Base-by-base conservation (phyloP, 2,113 vertebrate species). In the Polypterus senegalus region DNA sequence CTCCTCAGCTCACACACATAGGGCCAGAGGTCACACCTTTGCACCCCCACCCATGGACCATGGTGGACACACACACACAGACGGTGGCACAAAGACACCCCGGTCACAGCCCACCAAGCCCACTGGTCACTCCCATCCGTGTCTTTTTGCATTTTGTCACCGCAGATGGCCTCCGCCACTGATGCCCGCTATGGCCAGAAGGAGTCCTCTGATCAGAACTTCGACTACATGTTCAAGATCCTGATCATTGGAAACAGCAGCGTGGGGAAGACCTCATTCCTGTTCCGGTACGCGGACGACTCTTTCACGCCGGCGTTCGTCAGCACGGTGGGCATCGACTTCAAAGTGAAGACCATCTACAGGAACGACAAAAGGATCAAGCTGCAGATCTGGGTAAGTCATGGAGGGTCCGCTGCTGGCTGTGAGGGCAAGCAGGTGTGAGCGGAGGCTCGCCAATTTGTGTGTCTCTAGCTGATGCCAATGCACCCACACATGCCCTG, bases 161-260 rank as follows among this genome's bases (percentile, higher is more conserved):
- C 55, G 11, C 78, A 96, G 92, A 97, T 97, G 95, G 95, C 94
- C 47, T 97, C 92, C 0, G 93, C 90, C 72, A 94, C 90, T 65
- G 88, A 96, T 63, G 84, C 92, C 5, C 88, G 87, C 63, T 94
- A 91, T 6, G 94, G 93, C 67, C 84, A 91, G 79, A 92, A 91
- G 76, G 90, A 92, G 56, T 88, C 89, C 51, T 80, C 87, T 0
- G 90, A 91, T 57, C 89, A 91, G 81, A 91, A 91, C 77, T 92
- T 92, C 47, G 91, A 92, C 58, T 89, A 89, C 71, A 93, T 93
- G 90, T 93, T 93, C 76, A 93, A 93, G 71, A 90, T 93, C 76
- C 81, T 93, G 61, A 93, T 93, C 69, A 92, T 92, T 0, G 91
- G 91, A 9, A 93, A 92, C 82, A 91, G 90, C 81, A 91, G 86